phyloP scores from a whole-genome alignment of 2,113 vertebrate species.

The Halcyon senegalensis region DNA sequence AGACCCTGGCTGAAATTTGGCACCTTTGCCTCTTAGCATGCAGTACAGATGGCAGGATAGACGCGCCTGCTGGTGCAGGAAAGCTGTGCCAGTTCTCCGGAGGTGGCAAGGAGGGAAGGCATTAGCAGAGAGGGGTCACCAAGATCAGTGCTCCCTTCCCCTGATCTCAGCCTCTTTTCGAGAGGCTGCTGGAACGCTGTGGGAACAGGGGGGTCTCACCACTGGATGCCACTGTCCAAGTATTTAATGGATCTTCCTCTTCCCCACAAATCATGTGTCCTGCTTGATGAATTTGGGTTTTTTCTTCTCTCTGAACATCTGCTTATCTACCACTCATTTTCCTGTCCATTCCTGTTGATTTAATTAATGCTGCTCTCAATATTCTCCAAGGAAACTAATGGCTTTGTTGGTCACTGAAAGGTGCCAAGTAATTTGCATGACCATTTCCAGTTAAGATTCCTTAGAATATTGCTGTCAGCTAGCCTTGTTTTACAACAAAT shows the following conservation, averaged over 20 bases:
- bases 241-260: neutral
- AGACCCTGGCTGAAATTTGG: constrained; percentile 52
- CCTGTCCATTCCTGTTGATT: neutral
- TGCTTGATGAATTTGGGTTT: neutral
- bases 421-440: neutral
- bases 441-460: constrained; percentile 6
- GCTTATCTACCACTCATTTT: neutral
- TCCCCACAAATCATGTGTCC: neutral
- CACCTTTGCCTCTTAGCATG: neutral
- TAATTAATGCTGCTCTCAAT: neutral
- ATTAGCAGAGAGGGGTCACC: constrained; percentile 15
- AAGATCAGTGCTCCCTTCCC: neutral
- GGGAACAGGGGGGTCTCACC: neutral
- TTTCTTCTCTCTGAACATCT: neutral
- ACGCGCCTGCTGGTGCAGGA: neutral
- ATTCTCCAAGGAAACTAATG: constrained; percentile 8
- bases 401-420: constrained; percentile 19
- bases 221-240: neutral
- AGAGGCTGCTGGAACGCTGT: neutral
- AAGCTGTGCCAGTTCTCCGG: constrained; percentile 19
- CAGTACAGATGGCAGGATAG: constrained; percentile 60
- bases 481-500: constrained; percentile 20
- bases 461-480: neutral
- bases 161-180: neutral
- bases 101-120: neutral